These are phyloP conservation scores for Trachelus troglodyta DNA, from an alignment of 2,888 invertebrate genomes.

Conservation along the genomic window DNA sequence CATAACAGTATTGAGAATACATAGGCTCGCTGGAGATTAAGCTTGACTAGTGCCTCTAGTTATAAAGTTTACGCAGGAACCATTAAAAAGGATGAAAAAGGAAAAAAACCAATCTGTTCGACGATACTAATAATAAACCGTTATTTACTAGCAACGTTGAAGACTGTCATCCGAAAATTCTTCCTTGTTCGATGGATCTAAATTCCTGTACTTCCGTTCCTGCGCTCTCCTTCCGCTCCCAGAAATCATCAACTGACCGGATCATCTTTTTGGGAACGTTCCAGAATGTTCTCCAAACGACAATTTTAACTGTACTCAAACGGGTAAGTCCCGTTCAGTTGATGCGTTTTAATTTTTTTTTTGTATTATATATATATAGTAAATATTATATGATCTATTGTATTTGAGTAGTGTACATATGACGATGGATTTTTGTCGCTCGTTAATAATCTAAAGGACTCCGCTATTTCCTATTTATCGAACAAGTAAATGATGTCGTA, in stretches of 20 bases:
- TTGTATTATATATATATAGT: neutral
- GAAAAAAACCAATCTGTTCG: slow-evolving; percentile 43
- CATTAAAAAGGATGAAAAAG: slow-evolving; percentile 10
- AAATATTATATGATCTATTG: neutral
- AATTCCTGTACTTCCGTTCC: neutral
- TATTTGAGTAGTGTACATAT: neutral
- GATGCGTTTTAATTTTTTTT: neutral
- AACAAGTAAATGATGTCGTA: neutral
- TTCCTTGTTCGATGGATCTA: neutral
- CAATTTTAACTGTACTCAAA: neutral
- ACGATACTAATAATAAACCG: slow-evolving; percentile 44
- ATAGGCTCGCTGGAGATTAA: slow-evolving; percentile 50
- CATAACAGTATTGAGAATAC: slow-evolving; percentile 27
- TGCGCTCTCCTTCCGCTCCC: too few relatives aligned
- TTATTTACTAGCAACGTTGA: slow-evolving; percentile 43
- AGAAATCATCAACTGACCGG: neutral
- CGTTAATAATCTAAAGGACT: neutral
- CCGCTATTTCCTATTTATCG: neutral
- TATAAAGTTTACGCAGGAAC: slow-evolving; percentile 34
- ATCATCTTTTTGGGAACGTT: neutral
- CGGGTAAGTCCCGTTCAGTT: neutral
- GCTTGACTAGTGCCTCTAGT: slow-evolving; percentile 63
- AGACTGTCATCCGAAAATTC: neutral
- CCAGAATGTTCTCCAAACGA: neutral
- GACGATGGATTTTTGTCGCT: neutral